Evolutionary conservation across 2,113 vertebrate species (phyloP).

Genomic region (Chloropsis cyanopogon): DNA sequence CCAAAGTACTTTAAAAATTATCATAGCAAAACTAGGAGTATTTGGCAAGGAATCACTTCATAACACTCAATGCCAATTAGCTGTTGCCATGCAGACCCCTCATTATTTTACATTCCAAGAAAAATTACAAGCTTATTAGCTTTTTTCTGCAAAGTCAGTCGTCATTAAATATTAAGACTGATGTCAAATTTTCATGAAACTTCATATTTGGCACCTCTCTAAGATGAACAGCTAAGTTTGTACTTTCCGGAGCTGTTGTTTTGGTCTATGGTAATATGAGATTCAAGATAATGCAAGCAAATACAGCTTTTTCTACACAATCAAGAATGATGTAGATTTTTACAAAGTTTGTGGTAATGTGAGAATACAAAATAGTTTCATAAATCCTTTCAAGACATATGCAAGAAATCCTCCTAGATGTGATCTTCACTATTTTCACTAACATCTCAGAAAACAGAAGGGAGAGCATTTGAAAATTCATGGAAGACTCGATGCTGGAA

Average conservation of each 20-base stretch:
- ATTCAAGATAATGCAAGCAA: not conserved
- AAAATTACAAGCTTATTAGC: not conserved
- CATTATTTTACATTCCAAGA: not conserved
- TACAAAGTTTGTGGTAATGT: not conserved
- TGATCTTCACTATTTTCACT: not conserved
- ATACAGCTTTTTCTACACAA: not conserved
- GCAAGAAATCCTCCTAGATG: not conserved
- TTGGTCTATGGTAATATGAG: not conserved
- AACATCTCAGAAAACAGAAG: not conserved
- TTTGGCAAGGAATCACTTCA: not conserved
- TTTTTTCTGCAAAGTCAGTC: not conserved
- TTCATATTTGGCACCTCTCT: conserved; percentile 1
- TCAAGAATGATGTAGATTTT: not conserved
- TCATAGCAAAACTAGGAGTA: not conserved
- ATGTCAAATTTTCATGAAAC: not conserved
- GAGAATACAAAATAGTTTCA: not conserved
- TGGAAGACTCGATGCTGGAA: not conserved
- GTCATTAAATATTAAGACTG: not conserved
- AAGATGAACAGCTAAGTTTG: not conserved
- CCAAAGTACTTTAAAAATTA: not conserved
- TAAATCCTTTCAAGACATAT: not conserved
- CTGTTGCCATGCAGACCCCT: not conserved
- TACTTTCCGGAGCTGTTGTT: not conserved
- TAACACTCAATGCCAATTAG: not conserved
- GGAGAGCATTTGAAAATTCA: not conserved